These are phyloP conservation scores for Heliothis peltigera DNA, from an alignment of 2,888 invertebrate species.

Conservation along the genomic window DNA sequence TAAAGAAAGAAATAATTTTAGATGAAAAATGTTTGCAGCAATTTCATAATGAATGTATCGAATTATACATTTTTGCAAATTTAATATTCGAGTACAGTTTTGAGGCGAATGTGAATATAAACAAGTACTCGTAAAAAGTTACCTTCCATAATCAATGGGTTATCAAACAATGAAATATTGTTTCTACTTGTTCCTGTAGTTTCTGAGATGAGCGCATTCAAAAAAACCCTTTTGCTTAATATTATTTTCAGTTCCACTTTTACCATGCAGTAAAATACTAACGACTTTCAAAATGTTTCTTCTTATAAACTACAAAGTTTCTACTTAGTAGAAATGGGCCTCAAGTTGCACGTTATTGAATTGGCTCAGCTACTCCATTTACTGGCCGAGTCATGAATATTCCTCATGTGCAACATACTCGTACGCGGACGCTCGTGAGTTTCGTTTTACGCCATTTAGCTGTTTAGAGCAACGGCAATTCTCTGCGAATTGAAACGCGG, in stretches of 20 bases:
- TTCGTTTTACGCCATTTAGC: conserved; percentile 83
- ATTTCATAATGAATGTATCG: too few relatives aligned
- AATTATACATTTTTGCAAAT: too few relatives aligned
- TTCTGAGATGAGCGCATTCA: too few relatives aligned
- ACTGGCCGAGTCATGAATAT: conserved; percentile 78
- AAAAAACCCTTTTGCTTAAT: too few relatives aligned
- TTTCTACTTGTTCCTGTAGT: too few relatives aligned
- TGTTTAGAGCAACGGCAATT: conserved; percentile 80
- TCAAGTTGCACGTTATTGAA: conserved; percentile 66
- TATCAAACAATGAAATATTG: too few relatives aligned
- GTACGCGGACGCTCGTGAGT: conserved; percentile 68
- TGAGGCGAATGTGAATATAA: too few relatives aligned
- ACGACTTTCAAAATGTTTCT: conserved; percentile 29
- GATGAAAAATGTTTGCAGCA: too few relatives aligned
- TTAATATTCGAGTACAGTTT: too few relatives aligned
- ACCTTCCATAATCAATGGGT: too few relatives aligned
- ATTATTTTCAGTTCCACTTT: conserved; percentile 24
- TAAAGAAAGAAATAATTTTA: too few relatives aligned
- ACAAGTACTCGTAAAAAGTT: too few relatives aligned
- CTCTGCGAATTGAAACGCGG: conserved; percentile 82
- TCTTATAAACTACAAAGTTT: conserved; percentile 36
- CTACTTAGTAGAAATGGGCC: conserved; percentile 59
- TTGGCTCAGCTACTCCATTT: conserved; percentile 73
- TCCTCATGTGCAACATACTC: conserved; percentile 77
- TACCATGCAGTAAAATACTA: conserved; percentile 26